These are phyloP conservation scores for Chirona hameri DNA, from an alignment of 2,888 invertebrate genomes.

Conservation along the genomic window DNA sequence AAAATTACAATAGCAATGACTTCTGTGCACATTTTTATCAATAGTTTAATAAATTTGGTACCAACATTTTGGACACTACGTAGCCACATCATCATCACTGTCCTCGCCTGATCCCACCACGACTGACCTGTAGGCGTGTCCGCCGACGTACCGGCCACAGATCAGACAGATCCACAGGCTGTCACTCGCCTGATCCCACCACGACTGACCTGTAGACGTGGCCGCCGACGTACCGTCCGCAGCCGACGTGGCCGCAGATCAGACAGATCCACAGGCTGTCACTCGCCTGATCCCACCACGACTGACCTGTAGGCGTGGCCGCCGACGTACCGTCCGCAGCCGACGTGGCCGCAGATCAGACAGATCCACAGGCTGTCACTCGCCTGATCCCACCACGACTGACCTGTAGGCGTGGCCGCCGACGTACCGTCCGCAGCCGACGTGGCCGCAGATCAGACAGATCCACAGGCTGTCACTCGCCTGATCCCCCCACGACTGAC, in stretches of 20 bases:
- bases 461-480: too few species aligned
- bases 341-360: slow-evolving; percentile 95
- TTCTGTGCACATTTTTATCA: too few species aligned
- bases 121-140: slow-evolving; percentile 76
- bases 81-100: too few species aligned
- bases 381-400: too few species aligned
- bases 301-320: slow-evolving; percentile 79
- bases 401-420: not conserved
- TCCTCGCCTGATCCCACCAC: too few species aligned
- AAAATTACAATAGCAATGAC: too few species aligned
- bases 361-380: slow-evolving; percentile 95
- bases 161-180: too few species aligned
- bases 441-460: too few species aligned
- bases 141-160: slow-evolving; percentile 81
- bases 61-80: too few species aligned
- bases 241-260: slow-evolving; percentile 97
- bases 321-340: slow-evolving; percentile 85
- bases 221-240: slow-evolving; percentile 83
- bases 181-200: too few species aligned
- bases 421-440: not conserved
- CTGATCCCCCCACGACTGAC: slow-evolving; percentile 44
- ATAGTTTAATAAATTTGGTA: too few species aligned
- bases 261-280: slow-evolving; percentile 97
- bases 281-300: slow-evolving; percentile 71
- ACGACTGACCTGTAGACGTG: slow-evolving; percentile 82